These are phyloP conservation scores for Eucriotettix oculatus DNA, from an alignment of 2,888 invertebrate species.

Conservation along the genomic window DNA sequence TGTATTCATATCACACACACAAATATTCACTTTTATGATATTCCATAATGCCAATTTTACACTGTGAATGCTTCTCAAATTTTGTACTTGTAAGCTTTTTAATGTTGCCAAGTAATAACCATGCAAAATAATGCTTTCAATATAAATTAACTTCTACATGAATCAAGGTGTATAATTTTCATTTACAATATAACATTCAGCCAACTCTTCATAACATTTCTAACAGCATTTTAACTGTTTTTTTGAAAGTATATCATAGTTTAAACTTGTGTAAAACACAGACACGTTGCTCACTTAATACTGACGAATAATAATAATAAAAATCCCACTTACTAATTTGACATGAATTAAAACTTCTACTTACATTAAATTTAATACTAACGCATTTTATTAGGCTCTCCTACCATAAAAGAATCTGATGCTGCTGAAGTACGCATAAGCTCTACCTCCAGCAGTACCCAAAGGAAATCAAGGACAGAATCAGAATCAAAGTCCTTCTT, in stretches of 20 bases:
- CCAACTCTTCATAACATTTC: too few relatives aligned
- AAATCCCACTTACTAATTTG: too few relatives aligned
- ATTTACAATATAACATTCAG: too few relatives aligned
- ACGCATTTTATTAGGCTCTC: constrained; percentile 4
- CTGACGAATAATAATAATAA: too few relatives aligned
- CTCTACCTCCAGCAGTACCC: constrained; percentile 1
- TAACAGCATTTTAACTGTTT: background rate
- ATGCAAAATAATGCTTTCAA: too few relatives aligned
- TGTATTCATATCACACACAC: too few relatives aligned
- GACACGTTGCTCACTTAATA: too few relatives aligned
- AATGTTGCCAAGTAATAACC: background rate
- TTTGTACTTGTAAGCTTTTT: background rate
- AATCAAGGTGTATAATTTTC: too few relatives aligned
- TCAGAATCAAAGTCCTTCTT: constrained; percentile 39
- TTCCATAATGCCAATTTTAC: background rate
- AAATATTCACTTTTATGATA: background rate
- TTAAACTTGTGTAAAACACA: too few relatives aligned
- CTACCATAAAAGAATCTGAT: constrained; percentile 7
- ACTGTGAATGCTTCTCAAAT: background rate
- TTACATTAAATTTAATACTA: too few relatives aligned
- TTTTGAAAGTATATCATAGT: background rate
- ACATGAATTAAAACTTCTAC: too few relatives aligned
- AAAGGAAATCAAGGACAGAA: constrained; percentile 4
- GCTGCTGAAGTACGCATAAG: constrained; percentile 8
- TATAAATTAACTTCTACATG: too few relatives aligned